These are phyloP conservation scores for Ictalurus punctatus DNA, from an alignment of 2,113 vertebrate genomes.

Conservation along the genomic window DNA sequence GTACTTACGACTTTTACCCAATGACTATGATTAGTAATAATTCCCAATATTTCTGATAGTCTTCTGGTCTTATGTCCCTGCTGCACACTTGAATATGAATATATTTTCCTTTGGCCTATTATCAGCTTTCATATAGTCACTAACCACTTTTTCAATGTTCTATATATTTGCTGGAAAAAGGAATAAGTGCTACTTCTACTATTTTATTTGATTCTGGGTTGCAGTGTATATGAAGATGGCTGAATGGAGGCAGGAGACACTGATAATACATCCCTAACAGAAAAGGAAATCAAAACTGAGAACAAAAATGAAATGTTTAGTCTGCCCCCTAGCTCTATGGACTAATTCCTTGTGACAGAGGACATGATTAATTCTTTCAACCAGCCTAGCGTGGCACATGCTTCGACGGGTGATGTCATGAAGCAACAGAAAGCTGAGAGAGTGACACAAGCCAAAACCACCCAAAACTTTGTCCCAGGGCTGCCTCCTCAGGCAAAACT, in stretches of 20 bases:
- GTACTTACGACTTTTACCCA: not conserved
- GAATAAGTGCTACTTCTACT: not conserved
- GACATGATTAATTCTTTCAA: constrained; percentile 63
- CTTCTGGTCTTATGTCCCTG: not conserved
- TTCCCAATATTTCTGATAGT: not conserved
- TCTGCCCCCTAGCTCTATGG: constrained; percentile 40
- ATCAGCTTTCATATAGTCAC: not conserved
- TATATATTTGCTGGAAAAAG: not conserved
- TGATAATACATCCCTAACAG: constrained; percentile 7
- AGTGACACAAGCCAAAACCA: constrained; percentile 67
- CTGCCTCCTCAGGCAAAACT: constrained; percentile 44
- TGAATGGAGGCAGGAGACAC: not conserved
- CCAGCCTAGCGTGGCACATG: constrained; percentile 54
- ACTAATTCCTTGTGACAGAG: constrained; percentile 54
- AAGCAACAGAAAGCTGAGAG: constrained; percentile 52
- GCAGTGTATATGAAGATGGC: not conserved
- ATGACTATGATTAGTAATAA: not conserved
- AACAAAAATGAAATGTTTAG: constrained; percentile 52
- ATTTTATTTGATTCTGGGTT: not conserved
- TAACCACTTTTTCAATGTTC: not conserved
- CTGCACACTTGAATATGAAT: not conserved
- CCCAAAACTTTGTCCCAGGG: constrained; percentile 46
- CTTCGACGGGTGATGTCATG: constrained; percentile 66
- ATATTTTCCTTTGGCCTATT: not conserved
- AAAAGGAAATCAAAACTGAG: constrained; percentile 27